Base-by-base conservation (phyloP, 1,140 invertebrate species). In the Lycorma delicatula region DNA sequence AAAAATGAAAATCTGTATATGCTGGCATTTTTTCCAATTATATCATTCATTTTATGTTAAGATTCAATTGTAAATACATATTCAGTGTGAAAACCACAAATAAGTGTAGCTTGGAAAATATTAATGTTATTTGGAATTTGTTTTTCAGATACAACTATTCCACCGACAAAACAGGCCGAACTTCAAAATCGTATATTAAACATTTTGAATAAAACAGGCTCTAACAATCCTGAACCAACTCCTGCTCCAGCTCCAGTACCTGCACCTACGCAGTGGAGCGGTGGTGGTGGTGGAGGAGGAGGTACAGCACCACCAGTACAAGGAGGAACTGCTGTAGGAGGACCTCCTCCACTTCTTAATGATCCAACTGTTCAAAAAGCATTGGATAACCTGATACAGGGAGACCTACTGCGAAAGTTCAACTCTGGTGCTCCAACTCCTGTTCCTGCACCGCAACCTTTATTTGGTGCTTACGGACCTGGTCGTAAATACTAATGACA, bases 141-240 rank as follows among this genome's bases (percentile, higher is more conserved):
- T 7, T 31, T 9, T 34, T 27, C 26, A 47, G 47, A 34, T 36
- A 23, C 34, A 23, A n/a, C 13, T 27, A 34, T 28, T 25, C 54
- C 48, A 20, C 46, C 55, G 18, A 58, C 25, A n/a, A 72, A 79
- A 62, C 75, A 84, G 52, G 81, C 87, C 0, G 89, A 93, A 68
- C 68, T 93, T 4, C 89, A 93, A 64, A 87, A 85, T 63, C 81
- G 89, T 61, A 93, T 94, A 56, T 73, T 93, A 27, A 91, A 81
- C 70, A 91, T 93, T 50, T 68, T 92, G 57, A 90, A 89, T 64
- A 84, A 74, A 63, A 60, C 68, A 13, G 66, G 51, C 3, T 41
- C 27, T 13, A 23, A 27, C 18, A 18, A 26, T 44, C 20, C 69
- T 0, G 60, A 67, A 3, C 34, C 64, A 0, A 51, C 66, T 26